Base-by-base conservation (phyloP, 2,113 vertebrate genomes). In the Oriolus oriolus region DNA sequence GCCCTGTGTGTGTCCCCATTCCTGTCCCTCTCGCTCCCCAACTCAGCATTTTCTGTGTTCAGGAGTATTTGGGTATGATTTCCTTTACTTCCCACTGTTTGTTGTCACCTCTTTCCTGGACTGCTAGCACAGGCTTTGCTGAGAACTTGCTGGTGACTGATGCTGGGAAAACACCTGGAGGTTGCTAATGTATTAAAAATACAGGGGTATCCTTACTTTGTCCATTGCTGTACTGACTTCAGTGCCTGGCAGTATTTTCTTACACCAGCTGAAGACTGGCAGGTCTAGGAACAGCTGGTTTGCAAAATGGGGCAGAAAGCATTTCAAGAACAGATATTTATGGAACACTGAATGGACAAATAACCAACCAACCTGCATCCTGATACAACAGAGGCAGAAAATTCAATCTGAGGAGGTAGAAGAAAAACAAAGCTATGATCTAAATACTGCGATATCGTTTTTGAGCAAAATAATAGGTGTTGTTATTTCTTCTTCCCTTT, bases 41-140 rank as follows among this genome's bases (percentile, higher is more conserved):
- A 18, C 3, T 16, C 2, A 1, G 5, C 3, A 2, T 57, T 60
- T 94, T 54, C 1, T 3, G 7, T 60, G 13, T 23, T 80, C 41
- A 33, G 28, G 8, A n/a, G 3, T 20, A 20, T 23, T 53, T 35
- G 47, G 33, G 16, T 23, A 5, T 26, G 27, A 10, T 82, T 66
- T 54, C 9, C 71, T 82, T 54, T 33, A 9, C 39, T 90, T 88
- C 41, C 73, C 11, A 10, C 17, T 66, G 0, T 53, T 65, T 77
- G 16, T 37, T 68, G 16, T 28, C 45, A 31, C 11, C 19, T 85
- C 42, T 71, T 64, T n/a, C 78, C 12, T n/a, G 61, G 45, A 37
- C 19, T 65, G 22, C 24, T 60, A 28, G 27, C 13, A 18, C 8
- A 52, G 21, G 22, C 18, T 83, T 80, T 89, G 20, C 61, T 80